Conservation (phyloP, 2,113 vertebrate species). For the Aldabrachelys gigantea region DNA sequence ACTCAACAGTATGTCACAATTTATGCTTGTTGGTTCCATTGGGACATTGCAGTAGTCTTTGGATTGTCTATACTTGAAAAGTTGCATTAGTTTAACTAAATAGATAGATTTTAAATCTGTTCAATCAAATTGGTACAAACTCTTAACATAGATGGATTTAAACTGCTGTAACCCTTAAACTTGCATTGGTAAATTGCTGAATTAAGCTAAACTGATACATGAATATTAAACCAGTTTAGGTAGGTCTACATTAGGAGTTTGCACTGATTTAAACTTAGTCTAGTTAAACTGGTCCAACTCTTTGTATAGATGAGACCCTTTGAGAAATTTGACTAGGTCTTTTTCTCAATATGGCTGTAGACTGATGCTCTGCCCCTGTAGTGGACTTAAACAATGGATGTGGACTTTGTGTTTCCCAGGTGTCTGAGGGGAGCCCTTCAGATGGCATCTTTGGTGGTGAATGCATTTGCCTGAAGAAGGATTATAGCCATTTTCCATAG, state of each 20-base stretch:
- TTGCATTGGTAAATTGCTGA: conserved; percentile 20
- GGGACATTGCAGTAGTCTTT: neutral
- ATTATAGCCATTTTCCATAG: neutral
- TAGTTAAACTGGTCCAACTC: neutral
- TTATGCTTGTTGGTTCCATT: neutral
- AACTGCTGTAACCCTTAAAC: conserved; percentile 52
- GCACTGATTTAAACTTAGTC: neutral
- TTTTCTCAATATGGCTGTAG: neutral
- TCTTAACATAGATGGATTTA: conserved; percentile 28
- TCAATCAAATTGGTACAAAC: conserved; percentile 8
- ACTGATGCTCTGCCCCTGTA: neutral
- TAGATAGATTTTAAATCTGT: neutral
- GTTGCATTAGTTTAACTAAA: neutral
- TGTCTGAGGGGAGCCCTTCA: neutral
- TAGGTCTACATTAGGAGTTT: conserved; percentile 27
- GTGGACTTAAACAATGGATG: neutral
- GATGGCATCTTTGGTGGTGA: neutral
- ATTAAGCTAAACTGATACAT: conserved; percentile 37
- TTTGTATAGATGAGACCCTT: neutral
- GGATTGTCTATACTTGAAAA: neutral
- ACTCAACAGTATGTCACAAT: neutral
- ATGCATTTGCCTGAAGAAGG: neutral
- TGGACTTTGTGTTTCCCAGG: neutral
- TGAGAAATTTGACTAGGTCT: neutral
- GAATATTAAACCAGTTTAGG: conserved; percentile 16